Evolutionary conservation across 2,888 invertebrate species (phyloP), one percentile per base, ranked within the genome.

Genomic region (Meloe dianella): DNA sequence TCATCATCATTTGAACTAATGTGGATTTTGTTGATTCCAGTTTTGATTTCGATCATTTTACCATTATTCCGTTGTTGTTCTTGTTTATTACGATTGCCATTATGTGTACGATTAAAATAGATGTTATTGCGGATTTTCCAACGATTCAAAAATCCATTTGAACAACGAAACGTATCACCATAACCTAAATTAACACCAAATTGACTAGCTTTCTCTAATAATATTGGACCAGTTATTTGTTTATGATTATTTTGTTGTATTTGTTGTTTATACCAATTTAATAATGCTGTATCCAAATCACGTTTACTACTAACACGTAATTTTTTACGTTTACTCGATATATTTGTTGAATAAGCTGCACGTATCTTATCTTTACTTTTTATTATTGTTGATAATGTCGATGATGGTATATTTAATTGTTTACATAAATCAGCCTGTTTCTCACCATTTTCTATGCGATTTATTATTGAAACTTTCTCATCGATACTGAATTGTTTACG

Each of bases 181-280:
- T 47, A 47, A 2, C 47, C 47, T 20, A 47, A 47, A 47, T 8
- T 47, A 47, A 47, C 47, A 47, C 47, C 47, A 47, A 47, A 47
- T 20, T 47, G 47, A 47, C 47, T 47, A 47, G 47, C 47, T 47
- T 47, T 47, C 47, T 47, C 47, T 20, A 47, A 47, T 17, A 47
- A 17, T 8, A 47, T 20, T 7, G 47, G 47, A 8, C 47, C 47
- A 20, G 17, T 47, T 6, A 47, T 47, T 10, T 17, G 47, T 20
- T 20, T 47, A 8, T 47, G 17, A 47, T 20, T 47, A 20, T 47
- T 20, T 9, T 20, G 20, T 47, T 47, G 17, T 1, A 47, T 20
- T 47, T 47, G 47, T 47, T 47, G 47, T 17, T 20, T 17, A 47
- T 47, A 47, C 47, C 47, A 47, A 20, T 47, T 47, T 9, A 47